Conservation (phyloP, 2,888 invertebrate genomes). For the Cyaniris semiargus region DNA sequence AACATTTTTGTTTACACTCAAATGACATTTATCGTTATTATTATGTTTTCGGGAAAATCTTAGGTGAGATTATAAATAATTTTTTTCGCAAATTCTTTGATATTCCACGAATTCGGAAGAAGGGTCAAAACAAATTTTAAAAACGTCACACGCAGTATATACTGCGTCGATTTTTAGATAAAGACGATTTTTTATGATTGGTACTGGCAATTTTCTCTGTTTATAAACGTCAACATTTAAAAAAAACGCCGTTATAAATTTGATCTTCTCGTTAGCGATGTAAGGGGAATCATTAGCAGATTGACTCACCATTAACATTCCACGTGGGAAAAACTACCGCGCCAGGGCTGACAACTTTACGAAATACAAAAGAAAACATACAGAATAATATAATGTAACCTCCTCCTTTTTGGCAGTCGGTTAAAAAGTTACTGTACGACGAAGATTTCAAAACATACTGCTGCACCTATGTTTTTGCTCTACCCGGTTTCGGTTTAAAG, state of each 20-base stretch:
- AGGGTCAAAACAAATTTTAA: background rate
- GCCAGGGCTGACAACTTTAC: background rate
- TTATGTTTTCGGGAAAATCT: no score
- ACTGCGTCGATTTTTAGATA: background rate
- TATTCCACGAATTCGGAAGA: no score
- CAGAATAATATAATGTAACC: no score
- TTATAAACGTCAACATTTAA: background rate
- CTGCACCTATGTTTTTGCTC: no score
- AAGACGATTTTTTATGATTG: background rate
- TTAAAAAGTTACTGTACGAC: no score
- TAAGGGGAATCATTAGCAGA: constrained; percentile 48
- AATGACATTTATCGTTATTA: no score
- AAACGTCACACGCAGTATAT: background rate
- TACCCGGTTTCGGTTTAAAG: no score
- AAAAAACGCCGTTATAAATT: constrained; percentile 21
- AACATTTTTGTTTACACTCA: no score
- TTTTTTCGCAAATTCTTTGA: no score
- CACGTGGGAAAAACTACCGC: constrained; percentile 42
- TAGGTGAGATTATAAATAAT: no score
- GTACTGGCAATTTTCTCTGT: background rate
- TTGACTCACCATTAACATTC: constrained; percentile 48
- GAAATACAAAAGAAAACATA: background rate
- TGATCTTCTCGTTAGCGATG: constrained; percentile 32
- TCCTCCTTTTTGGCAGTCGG: background rate
- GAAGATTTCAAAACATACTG: no score